A percentile compares a stretch with the other conserved stretches of the same genome.
Evolutionary conservation across 1,140 invertebrate species (phyloP).

Genomic region (Melipona quadrifasciata): DNA sequence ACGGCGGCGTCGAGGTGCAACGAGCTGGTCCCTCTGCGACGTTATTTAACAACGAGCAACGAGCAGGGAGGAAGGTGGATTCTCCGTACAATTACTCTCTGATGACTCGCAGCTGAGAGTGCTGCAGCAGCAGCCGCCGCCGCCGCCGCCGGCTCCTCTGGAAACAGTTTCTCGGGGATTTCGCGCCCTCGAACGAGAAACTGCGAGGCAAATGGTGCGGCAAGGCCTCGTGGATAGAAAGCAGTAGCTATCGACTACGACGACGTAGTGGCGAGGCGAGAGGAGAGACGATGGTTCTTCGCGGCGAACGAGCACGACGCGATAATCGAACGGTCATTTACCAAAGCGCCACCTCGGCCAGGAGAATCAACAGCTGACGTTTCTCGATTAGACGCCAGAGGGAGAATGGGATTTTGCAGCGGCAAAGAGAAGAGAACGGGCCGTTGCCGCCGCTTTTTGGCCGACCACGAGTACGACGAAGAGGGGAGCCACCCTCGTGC

Average conservation of each 20-base stretch:
- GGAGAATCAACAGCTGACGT: constrained; percentile 27
- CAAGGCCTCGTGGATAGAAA: not conserved
- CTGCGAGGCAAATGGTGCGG: constrained; percentile 1
- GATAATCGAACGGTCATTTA: constrained; percentile 39
- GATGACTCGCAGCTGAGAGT: constrained; percentile 52
- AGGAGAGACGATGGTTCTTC: not conserved
- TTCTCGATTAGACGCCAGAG: not conserved
- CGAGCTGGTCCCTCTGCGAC: not conserved
- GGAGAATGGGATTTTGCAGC: not conserved
- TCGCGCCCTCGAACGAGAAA: constrained; percentile 19
- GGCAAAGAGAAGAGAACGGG: not conserved
- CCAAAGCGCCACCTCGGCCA: not conserved
- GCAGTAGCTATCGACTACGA: too few relatives aligned
- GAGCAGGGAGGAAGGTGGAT: not conserved
- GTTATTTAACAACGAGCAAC: constrained; percentile 41
- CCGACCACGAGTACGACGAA: not conserved
- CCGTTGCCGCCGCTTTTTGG: not conserved
- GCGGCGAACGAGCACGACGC: not conserved
- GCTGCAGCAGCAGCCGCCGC: constrained; percentile 3
- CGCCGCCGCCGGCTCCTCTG: constrained; percentile 6
- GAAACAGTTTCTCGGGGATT: constrained; percentile 29
- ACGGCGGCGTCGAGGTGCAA: not conserved
- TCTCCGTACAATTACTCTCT: constrained; percentile 46
- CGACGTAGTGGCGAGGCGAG: not conserved
- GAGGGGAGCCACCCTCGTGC: not conserved